Base-by-base conservation (phyloP, 2,797 vertebrate species). In the Leuciscus waleckii region DNA sequence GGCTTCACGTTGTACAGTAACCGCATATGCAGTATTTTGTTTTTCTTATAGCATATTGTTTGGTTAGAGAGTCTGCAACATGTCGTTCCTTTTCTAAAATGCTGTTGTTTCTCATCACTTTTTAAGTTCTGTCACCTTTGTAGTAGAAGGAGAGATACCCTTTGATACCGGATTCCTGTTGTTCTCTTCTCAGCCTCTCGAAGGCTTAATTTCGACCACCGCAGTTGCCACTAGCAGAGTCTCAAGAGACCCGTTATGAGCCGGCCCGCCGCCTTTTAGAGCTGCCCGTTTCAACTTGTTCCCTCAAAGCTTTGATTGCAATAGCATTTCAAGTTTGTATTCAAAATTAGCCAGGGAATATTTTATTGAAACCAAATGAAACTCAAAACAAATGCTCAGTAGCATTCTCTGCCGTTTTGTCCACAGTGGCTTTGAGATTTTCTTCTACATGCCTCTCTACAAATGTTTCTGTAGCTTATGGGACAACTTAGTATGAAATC, bases 171-270 rank as follows among this genome's bases (percentile, higher is more conserved):
- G 41, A 75, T 70, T 71, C 43, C 79, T 77, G 49, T 82, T 75
- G 67, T 88, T 86, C 69, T 10, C 46, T 51, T 39, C 14, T 69
- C 58, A 85, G 69, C 54, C 26, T 85, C 79, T 76, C 61, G 23
- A 41, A 82, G 43, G 61, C 29, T 86, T 83, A 21, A 54, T 89
- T 86, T 84, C 43, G 35, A 84, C 81, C 78, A 51, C 43, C n/a
- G 35, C 43, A 76, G 63, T 82, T 82, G 46, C 61, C 58, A 41
- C n/a, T 58, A 82, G 84, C 39, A 73, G 56, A 79, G n/a, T 29
- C 86, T 86, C 54, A 17, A 54, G 73, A 82, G 82, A 74, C 54
- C 29, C 19, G 11, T 85, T 56, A 29, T 29, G 49, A 84, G 46
- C 49, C 26, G 16, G 49, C 43, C 58, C 41, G 14, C 39, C 61